Evolutionary conservation across 92 coral and sea anemone species (phyloP).

Genomic region (Ricordea florida): DNA sequence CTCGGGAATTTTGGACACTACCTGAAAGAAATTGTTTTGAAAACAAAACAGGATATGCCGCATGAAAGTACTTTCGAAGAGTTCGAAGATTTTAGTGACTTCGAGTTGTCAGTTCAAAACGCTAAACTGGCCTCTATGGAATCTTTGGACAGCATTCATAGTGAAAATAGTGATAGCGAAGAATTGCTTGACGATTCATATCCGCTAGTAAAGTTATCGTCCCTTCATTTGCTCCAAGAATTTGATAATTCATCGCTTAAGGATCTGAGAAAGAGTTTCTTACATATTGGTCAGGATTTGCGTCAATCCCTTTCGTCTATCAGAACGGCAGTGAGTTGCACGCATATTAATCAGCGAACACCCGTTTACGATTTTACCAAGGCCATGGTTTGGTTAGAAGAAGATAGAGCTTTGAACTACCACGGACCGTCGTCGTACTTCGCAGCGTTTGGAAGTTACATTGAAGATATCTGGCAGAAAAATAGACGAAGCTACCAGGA

Average conservation of each 20-base stretch:
- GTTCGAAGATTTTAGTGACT: background rate
- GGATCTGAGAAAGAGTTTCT: constrained; percentile 12
- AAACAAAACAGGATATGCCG: background rate
- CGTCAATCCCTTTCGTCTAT: constrained; percentile 25
- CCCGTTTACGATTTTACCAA: background rate
- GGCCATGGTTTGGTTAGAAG: background rate
- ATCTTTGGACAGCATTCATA: constrained; percentile 24
- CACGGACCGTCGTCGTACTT: constrained; percentile 9
- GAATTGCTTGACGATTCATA: constrained; percentile 4
- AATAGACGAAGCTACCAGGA: background rate
- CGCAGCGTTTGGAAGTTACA: constrained; percentile 22
- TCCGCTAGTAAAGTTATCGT: background rate
- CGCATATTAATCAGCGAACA: background rate
- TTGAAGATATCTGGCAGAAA: constrained; percentile 37
- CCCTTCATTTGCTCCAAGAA: background rate
- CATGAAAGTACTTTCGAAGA: background rate
- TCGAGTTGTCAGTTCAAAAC: too few relatives aligned
- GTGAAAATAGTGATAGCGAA: background rate
- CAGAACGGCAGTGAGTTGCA: background rate
- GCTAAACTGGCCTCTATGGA: constrained; percentile 46
- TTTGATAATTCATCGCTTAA: background rate
- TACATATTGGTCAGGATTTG: constrained; percentile 16
- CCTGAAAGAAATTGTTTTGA: constrained; percentile 6
- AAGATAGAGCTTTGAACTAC: background rate
- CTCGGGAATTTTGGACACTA: constrained; percentile 29